Conservation (phyloP, 2,888 invertebrate species). For the Sicus ferrugineus region DNA sequence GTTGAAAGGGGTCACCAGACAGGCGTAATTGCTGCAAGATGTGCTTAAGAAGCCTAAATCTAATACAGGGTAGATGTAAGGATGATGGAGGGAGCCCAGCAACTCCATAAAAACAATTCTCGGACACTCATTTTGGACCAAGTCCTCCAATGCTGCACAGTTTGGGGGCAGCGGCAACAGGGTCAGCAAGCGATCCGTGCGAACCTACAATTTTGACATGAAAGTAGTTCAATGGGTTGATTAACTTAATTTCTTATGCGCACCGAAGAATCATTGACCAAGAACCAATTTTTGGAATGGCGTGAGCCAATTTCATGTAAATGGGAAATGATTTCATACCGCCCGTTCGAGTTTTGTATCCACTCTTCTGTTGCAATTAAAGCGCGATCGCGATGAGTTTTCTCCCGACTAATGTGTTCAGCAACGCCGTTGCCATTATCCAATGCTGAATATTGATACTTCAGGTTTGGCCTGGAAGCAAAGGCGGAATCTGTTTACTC, state of each 20-base stretch:
- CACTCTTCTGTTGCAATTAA: constrained; percentile 71
- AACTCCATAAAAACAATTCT: constrained; percentile 79
- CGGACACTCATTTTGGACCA: constrained; percentile 71
- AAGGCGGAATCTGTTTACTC: no score
- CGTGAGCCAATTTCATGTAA: constrained; percentile 85
- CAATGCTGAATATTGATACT: constrained; percentile 73
- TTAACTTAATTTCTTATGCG: constrained; percentile 40
- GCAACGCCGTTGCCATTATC: constrained; percentile 68
- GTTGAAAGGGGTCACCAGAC: constrained; percentile 84
- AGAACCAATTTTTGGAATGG: constrained; percentile 90
- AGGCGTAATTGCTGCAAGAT: constrained; percentile 70
- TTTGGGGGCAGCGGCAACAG: constrained; percentile 64
- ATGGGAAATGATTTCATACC: constrained; percentile 82
- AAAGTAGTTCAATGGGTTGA: neutral
- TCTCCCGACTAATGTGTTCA: constrained; percentile 73
- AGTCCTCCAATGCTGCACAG: constrained; percentile 65
- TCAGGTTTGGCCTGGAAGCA: constrained; percentile 59
- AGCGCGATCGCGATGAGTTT: constrained; percentile 72
- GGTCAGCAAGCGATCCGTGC: constrained; percentile 64
- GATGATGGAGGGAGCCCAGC: constrained; percentile 87
- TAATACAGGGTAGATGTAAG: constrained; percentile 89
- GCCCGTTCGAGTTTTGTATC: constrained; percentile 68
- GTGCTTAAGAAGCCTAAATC: constrained; percentile 79
- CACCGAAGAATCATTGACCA: constrained; percentile 82
- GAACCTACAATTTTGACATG: constrained; percentile 51